Percentiles rank a stretch among this genome's conserved stretches.
phyloP scores from a whole-genome alignment of 1,140 invertebrate genomes.

The Neuroterus valhalla region DNA sequence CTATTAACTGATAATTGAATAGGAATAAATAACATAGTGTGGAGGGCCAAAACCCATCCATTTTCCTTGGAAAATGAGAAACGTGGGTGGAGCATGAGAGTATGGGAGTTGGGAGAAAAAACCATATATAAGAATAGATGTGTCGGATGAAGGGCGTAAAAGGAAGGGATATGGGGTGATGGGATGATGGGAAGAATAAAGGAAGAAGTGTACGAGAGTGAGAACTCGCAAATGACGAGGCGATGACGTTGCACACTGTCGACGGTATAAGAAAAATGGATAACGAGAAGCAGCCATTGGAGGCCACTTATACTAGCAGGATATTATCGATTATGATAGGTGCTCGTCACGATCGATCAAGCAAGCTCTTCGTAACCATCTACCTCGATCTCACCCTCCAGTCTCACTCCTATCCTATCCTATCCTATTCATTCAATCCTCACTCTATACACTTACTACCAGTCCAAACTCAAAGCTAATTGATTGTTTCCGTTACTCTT shows the following conservation, averaged over 20 bases:
- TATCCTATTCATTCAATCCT: neutral
- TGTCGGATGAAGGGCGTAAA: neutral
- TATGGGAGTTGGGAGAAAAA: constrained; percentile 30
- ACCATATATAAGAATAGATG: constrained; percentile 12
- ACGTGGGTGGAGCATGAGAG: constrained; percentile 46
- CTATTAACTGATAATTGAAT: constrained; percentile 7
- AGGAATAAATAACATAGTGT: constrained; percentile 24
- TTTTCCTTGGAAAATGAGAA: constrained; percentile 51
- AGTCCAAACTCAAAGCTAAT: constrained; percentile 17
- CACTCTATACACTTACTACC: constrained; percentile 12
- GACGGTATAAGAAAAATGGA: constrained; percentile 48
- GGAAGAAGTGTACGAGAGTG: constrained; percentile 42
- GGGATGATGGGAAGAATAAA: constrained; percentile 42
- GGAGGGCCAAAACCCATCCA: constrained; percentile 44
- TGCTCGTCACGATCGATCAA: constrained; percentile 50
- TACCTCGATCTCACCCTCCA: constrained; percentile 31
- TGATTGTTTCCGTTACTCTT: constrained; percentile 3
- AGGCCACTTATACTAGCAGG: constrained; percentile 43
- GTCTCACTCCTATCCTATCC: constrained; percentile 6
- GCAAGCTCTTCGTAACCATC: constrained; percentile 33
- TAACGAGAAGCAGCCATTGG: constrained; percentile 47
- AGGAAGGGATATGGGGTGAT: neutral
- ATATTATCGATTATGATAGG: constrained; percentile 51
- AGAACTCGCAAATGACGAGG: constrained; percentile 50
- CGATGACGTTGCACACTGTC: constrained; percentile 52